These are phyloP conservation scores for Plecotus auritus DNA, from an alignment of 2,113 vertebrate genomes.

Conservation along the genomic window DNA sequence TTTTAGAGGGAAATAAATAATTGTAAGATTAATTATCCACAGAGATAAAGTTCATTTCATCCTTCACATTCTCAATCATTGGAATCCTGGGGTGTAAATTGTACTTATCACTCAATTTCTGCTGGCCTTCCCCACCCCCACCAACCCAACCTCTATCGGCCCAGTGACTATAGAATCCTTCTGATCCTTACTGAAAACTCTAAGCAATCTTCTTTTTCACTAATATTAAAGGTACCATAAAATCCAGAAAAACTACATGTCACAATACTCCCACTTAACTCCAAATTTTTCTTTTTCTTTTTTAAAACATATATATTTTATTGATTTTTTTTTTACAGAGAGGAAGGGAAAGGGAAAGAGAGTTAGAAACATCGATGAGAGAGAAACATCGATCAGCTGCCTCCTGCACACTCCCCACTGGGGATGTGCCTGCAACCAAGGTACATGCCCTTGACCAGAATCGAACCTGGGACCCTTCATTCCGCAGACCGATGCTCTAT, in stretches of 20 bases:
- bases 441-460: no score
- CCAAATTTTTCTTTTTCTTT: background rate
- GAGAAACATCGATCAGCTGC: no score
- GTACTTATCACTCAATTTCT: background rate
- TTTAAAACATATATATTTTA: no score
- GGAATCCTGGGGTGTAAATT: background rate
- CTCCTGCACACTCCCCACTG: no score
- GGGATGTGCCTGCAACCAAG: no score
- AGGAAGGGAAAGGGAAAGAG: no score
- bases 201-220: background rate
- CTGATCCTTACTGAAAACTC: background rate
- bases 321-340: no score
- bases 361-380: no score
- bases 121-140: no score
- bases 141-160: background rate
- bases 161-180: background rate
- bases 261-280: background rate
- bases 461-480: no score
- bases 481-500: no score
- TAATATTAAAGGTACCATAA: background rate
- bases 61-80: background rate
- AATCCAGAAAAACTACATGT: background rate
- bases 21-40: background rate
- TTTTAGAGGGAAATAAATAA: background rate
- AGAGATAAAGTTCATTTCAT: conserved; percentile 9